Conservation (phyloP, 2,888 invertebrate genomes). For the Ischnura elegans region DNA sequence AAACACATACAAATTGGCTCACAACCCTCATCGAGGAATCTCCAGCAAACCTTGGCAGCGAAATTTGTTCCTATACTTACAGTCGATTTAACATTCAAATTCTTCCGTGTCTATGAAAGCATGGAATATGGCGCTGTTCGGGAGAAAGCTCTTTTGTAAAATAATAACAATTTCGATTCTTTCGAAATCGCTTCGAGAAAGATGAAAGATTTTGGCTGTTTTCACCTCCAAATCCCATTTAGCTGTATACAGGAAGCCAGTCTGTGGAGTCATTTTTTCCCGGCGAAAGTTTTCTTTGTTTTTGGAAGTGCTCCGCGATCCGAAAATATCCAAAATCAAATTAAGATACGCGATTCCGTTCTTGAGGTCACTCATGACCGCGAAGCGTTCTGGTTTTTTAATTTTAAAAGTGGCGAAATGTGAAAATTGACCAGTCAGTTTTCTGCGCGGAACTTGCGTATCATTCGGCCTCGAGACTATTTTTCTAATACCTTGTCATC, state of each 20-base stretch:
- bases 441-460: not conserved
- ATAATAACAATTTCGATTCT: not conserved
- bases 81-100: not conserved
- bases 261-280: not conserved
- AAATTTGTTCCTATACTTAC: not conserved
- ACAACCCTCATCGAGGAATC: not conserved
- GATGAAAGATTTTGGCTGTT: not conserved
- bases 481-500: not conserved
- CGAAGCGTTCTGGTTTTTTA: not conserved
- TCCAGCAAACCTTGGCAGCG: too few species aligned
- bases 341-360: not conserved
- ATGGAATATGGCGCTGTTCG: not conserved
- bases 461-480: not conserved
- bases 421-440: not conserved
- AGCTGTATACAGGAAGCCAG: not conserved
- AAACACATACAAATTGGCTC: rapidly evolving
- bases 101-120: not conserved
- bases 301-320: not conserved
- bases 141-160: not conserved
- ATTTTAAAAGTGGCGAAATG: not conserved
- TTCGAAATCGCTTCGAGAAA: not conserved
- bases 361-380: not conserved
- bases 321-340: conserved; percentile 9
- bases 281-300: not conserved
- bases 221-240: not conserved